A percentile compares a stretch with the other conserved stretches of the same genome.
Evolutionary conservation across 2,797 vertebrate genomes (phyloP).

Genomic region (Chelonia mydas): DNA sequence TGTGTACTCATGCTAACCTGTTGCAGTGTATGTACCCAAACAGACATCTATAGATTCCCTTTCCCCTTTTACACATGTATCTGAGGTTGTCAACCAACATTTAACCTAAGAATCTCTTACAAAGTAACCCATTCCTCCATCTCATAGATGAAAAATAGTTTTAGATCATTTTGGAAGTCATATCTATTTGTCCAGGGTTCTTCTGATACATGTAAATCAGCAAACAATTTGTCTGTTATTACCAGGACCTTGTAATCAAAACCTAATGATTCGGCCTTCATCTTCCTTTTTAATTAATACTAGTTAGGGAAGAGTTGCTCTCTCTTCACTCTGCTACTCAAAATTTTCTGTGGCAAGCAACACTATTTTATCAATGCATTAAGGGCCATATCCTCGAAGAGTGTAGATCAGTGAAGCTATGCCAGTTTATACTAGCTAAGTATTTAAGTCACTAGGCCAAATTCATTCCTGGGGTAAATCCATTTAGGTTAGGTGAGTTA

Average conservation of each 20-base stretch:
- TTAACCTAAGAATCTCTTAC: constrained; percentile 3
- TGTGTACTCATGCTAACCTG: too few species aligned
- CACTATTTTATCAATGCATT: neutral
- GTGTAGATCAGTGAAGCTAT: neutral
- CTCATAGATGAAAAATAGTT: neutral
- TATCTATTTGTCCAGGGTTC: neutral
- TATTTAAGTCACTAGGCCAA: too few species aligned
- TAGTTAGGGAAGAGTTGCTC: neutral
- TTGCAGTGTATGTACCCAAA: neutral
- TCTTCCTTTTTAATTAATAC: neutral
- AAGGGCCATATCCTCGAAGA: accelerated
- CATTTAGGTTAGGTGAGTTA: neutral
- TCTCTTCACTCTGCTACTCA: neutral
- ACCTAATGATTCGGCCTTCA: accelerated
- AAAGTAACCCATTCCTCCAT: neutral
- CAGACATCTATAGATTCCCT: constrained; percentile 63
- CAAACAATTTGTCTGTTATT: neutral
- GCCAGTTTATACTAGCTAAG: too few species aligned
- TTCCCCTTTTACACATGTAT: constrained; percentile 68
- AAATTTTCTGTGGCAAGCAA: neutral
- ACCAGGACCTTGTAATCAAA: neutral
- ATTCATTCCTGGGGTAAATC: neutral
- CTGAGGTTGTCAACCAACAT: constrained; percentile 46
- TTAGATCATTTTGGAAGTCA: constrained; percentile 27
- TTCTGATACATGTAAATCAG: neutral